phyloP scores from a whole-genome alignment of 2,888 invertebrate genomes.

The Ecdyonurus torrentis region DNA sequence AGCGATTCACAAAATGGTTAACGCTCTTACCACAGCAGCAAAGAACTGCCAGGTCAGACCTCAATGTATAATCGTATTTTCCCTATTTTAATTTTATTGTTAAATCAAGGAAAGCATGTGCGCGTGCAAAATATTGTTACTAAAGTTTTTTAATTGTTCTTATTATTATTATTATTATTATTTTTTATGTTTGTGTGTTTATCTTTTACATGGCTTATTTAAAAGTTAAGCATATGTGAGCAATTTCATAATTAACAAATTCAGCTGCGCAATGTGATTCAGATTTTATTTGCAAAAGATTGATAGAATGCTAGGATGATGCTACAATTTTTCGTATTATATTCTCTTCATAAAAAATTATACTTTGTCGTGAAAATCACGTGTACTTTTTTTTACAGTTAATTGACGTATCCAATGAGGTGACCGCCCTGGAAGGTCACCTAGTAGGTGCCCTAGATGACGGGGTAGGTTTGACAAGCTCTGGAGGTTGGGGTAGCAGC shows the following conservation, averaged over 20 bases:
- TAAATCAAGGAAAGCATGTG: not conserved
- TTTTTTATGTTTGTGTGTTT: too few species aligned
- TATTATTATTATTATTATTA: not conserved
- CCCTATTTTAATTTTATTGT: not conserved
- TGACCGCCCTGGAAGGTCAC: not conserved
- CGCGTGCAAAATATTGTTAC: not conserved
- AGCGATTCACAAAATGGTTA: slow-evolving; percentile 68
- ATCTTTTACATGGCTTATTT: too few species aligned
- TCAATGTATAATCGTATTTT: not conserved
- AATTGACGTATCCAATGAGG: not conserved
- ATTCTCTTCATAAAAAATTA: too few species aligned
- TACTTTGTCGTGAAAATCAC: too few species aligned
- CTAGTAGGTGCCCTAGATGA: not conserved
- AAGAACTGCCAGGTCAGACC: slow-evolving; percentile 36
- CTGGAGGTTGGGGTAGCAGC: not conserved
- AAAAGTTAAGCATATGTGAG: too few species aligned
- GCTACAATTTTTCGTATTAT: too few species aligned
- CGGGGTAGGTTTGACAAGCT: not conserved
- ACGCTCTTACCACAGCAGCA: slow-evolving; percentile 41
- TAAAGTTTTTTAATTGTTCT: slow-evolving; percentile 15
- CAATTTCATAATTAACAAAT: too few species aligned
- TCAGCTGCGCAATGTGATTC: too few species aligned
- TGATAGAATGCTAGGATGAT: too few species aligned
- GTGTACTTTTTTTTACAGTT: not conserved
- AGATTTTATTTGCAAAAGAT: too few species aligned